Evolutionary conservation across 2,888 invertebrate species (phyloP).

Genomic region (Coronaproctus castanopsis): DNA sequence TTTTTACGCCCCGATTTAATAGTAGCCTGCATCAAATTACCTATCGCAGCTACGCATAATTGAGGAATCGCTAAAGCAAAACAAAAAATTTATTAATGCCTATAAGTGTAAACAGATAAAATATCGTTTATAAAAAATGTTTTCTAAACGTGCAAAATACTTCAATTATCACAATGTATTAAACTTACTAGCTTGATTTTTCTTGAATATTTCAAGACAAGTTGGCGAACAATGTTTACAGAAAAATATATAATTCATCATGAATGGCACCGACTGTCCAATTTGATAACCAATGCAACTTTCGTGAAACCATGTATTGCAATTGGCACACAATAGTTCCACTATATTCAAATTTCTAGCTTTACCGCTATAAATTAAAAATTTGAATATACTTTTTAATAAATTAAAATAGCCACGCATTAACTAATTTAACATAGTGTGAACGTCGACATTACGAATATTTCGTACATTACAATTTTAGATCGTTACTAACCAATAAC

Average conservation of each 20-base stretch:
- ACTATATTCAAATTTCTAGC: conserved; percentile 76
- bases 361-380: conserved; percentile 53
- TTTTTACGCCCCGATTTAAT: conserved; percentile 49
- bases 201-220: conserved; percentile 75
- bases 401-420: no score
- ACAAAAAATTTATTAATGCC: no score
- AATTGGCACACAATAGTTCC: conserved; percentile 76
- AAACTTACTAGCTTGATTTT: conserved; percentile 49
- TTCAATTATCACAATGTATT: no score
- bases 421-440: no score
- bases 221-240: conserved; percentile 87
- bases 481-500: no score
- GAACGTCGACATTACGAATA: no score
- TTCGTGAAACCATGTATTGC: conserved; percentile 82
- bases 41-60: conserved; percentile 85
- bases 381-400: no score
- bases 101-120: conserved; percentile 9
- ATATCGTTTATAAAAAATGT: background rate
- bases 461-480: no score
- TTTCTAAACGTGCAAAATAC: background rate
- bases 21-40: conserved; percentile 66
- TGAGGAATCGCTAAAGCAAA: conserved; percentile 54
- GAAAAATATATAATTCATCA: conserved; percentile 82
- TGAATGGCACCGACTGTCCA: conserved; percentile 78
- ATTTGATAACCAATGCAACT: conserved; percentile 80